A percentile compares a stretch with the other conserved stretches of the same genome.
Evolutionary conservation across 1,140 invertebrate species (phyloP).

Genomic region (Meloidogyne hapla): DNA sequence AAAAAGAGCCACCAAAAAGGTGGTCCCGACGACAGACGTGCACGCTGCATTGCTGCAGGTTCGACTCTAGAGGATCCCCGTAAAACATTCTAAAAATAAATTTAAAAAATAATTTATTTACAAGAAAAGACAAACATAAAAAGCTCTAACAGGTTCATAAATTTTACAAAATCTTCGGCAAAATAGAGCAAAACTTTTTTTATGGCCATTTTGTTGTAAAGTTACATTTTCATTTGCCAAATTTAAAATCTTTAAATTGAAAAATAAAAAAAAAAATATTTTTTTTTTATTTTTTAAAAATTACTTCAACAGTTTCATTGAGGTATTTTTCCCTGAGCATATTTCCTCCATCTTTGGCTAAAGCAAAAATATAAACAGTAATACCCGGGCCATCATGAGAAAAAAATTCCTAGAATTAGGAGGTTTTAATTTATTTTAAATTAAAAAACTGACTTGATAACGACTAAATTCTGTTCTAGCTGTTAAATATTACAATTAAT

Average conservation of each 20-base stretch:
- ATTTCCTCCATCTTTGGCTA: conserved; percentile 59
- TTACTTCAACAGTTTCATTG: conserved; percentile 53
- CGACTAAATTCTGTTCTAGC: conserved; percentile 53
- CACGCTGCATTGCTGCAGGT: too few relatives aligned
- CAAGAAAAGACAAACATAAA: conserved; percentile 38
- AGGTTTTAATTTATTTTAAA: background rate
- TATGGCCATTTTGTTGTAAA: conserved; percentile 31
- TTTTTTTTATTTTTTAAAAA: background rate
- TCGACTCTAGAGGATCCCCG: too few relatives aligned
- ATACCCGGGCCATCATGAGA: conserved; percentile 51
- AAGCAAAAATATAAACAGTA: conserved; percentile 53
- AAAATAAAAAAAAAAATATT: conserved; percentile 11
- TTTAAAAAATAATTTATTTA: conserved; percentile 14
- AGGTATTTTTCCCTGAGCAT: conserved; percentile 56
- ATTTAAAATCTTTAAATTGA: conserved; percentile 51
- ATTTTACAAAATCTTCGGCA: conserved; percentile 55
- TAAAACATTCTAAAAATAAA: conserved; percentile 53
- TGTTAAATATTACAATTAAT: background rate
- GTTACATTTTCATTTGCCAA: conserved; percentile 51
- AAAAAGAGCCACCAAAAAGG: conserved; percentile 52
- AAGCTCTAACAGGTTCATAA: conserved; percentile 58
- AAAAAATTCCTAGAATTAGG: conserved; percentile 49
- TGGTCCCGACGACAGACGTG: too few relatives aligned
- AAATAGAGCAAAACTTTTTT: conserved; percentile 50
- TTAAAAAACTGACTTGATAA: conserved; percentile 5